A percentile compares a stretch with the other conserved stretches of the same genome.
Conservation (phyloP, 2,113 vertebrate species). For the Eptesicus fuscus region DNA sequence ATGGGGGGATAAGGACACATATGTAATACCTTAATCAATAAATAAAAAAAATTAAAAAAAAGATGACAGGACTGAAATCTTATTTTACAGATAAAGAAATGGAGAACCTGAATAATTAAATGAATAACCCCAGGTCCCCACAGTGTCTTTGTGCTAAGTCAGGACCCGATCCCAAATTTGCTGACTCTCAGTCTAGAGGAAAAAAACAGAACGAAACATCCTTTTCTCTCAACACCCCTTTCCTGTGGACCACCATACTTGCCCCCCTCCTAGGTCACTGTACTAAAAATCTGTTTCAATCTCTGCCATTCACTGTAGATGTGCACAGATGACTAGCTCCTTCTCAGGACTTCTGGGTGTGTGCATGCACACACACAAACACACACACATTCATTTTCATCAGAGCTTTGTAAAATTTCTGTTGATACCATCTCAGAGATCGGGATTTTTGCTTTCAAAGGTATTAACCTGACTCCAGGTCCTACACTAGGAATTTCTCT, state of each 20-base stretch:
- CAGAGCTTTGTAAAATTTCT: neutral
- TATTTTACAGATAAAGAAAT: neutral
- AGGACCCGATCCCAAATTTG: neutral
- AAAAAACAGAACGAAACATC: neutral
- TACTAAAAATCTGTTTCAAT: neutral
- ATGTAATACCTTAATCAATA: no score
- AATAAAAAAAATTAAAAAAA: neutral
- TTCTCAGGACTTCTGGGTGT: neutral
- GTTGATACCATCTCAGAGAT: neutral
- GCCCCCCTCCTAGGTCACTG: neutral
- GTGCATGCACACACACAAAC: neutral
- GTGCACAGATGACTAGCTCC: neutral
- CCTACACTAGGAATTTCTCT: neutral
- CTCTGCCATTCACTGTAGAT: neutral
- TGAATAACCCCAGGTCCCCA: neutral
- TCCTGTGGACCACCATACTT: neutral
- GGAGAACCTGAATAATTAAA: neutral
- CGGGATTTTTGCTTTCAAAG: neutral
- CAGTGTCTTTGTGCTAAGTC: neutral
- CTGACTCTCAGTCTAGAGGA: neutral
- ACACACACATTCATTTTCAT: neutral
- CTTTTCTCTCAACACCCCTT: neutral
- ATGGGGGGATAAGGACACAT: no score
- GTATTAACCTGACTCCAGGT: neutral
- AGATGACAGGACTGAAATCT: neutral